Evolutionary conservation across 2,113 vertebrate genomes (phyloP), one percentile per base, ranked within the genome.

Genomic region (Peromyscus californicus): DNA sequence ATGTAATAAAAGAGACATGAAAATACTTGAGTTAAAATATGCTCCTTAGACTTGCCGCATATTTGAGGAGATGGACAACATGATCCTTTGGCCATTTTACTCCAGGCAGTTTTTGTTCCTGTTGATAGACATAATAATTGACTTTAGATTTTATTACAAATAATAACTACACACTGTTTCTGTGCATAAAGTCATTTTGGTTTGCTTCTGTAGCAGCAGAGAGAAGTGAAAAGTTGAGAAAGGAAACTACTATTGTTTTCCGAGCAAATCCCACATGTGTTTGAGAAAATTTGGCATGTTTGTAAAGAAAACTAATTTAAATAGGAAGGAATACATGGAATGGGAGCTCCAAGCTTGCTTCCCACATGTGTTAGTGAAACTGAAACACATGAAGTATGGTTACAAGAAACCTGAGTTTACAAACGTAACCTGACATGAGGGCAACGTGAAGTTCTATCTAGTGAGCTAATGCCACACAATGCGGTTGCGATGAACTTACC

Each of bases 101-200:
- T 61, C 6, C 72, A 93, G 4, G 59, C 59, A 59, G 31, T 67
- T 93, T 7, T 87, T 88, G 15, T 39, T 1, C 59, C 79, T 80
- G 91, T 91, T 48, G 29, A 15, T 63, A 74, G 88, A 21, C 13
- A 67, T 91, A 76, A 65, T 13, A 59, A 0, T 97, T 98, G 97
- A 97, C 63, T 98, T 98, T 87, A 95, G 78, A 76, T 97, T 98
- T 97, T 96, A 97, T 69, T 9, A 42, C 33, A 96, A 57, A 59
- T 59, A 39, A 59, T 59, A 89, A 75, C 1, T 6, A 21, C 4
- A 19, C 36, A 42, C 51, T 75, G 70, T 90, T 26, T 88, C 19
- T 8, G 39, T 69, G 7, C 65, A 59, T 16, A 36, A 45, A 69
- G 31, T 61, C 1, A 91, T 97, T 93, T 91, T 59, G 2, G 57